A percentile compares a stretch with the other conserved stretches of the same genome.
Evolutionary conservation across 2,113 vertebrate species (phyloP).

Genomic region (Indicator indicator): DNA sequence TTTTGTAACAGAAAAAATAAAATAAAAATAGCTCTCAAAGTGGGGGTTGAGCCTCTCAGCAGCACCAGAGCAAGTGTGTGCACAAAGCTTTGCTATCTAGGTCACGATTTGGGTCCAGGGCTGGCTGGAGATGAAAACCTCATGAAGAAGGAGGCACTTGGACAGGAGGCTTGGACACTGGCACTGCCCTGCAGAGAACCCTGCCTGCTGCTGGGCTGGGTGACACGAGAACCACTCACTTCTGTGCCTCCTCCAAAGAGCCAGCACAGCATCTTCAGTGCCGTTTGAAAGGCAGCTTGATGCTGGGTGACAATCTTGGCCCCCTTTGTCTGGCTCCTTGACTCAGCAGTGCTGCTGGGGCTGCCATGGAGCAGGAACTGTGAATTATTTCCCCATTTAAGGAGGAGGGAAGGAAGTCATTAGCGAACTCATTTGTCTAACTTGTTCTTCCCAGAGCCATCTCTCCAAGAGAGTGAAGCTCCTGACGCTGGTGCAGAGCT

Average conservation of each 20-base stretch:
- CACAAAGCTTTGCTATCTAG: background rate
- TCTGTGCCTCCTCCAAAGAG: background rate
- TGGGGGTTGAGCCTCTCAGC: background rate
- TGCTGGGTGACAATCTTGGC: background rate
- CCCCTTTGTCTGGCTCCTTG: background rate
- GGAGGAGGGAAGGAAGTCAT: constrained; percentile 71
- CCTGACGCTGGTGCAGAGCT: background rate
- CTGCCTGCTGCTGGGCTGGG: background rate
- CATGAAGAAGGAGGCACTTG: fast-evolving
- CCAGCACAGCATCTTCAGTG: background rate
- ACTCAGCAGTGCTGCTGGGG: background rate
- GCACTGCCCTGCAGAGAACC: background rate
- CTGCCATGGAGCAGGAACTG: constrained; percentile 39
- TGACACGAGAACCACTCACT: fast-evolving
- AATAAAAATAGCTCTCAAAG: background rate
- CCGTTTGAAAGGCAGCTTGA: background rate
- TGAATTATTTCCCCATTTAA: constrained; percentile 56
- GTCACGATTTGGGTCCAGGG: background rate
- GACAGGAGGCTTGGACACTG: background rate
- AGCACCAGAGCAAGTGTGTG: background rate
- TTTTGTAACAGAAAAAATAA: background rate
- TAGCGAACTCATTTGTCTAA: constrained; percentile 58
- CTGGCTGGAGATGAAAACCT: background rate
- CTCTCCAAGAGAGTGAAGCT: constrained; percentile 1
- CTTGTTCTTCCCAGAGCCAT: constrained; percentile 52